These are phyloP conservation scores for Nasonia oneida DNA, from an alignment of 2,888 invertebrate genomes.

Conservation along the genomic window DNA sequence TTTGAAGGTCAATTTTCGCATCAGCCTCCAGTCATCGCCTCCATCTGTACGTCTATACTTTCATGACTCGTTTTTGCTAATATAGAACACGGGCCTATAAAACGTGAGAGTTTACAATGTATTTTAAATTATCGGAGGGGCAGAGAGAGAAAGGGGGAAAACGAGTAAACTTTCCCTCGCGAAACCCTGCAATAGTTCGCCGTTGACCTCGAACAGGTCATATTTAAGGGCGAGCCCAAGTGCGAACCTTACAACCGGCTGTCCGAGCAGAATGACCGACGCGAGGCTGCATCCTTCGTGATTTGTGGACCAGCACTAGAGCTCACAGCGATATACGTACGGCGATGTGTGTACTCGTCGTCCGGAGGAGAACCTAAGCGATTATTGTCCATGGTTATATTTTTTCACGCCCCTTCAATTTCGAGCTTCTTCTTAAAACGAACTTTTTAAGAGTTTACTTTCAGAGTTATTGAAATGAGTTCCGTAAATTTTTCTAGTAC, in stretches of 20 bases:
- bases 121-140: constrained; percentile 32
- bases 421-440: constrained; percentile 15
- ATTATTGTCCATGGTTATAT: constrained; percentile 53
- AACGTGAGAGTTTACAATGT: constrained; percentile 53
- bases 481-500: not conserved
- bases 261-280: constrained; percentile 70
- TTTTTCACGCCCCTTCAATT: constrained; percentile 54
- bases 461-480: constrained; percentile 17
- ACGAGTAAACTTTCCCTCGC: constrained; percentile 21
- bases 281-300: constrained; percentile 69
- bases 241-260: constrained; percentile 70
- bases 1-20: constrained; percentile 45
- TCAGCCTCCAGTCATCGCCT: not conserved
- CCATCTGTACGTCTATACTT: not conserved
- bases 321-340: constrained; percentile 29
- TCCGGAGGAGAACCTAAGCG: constrained; percentile 55
- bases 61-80: not conserved
- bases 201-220: constrained; percentile 60
- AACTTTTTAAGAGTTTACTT: not conserved
- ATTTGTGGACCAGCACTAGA: constrained; percentile 71
- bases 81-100: constrained; percentile 7
- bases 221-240: constrained; percentile 65
- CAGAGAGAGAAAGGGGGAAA: not conserved
- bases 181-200: constrained; percentile 39
- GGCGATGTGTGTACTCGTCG: constrained; percentile 11